Conservation (phyloP, 2,113 vertebrate species). For the Crotalus horridus region DNA sequence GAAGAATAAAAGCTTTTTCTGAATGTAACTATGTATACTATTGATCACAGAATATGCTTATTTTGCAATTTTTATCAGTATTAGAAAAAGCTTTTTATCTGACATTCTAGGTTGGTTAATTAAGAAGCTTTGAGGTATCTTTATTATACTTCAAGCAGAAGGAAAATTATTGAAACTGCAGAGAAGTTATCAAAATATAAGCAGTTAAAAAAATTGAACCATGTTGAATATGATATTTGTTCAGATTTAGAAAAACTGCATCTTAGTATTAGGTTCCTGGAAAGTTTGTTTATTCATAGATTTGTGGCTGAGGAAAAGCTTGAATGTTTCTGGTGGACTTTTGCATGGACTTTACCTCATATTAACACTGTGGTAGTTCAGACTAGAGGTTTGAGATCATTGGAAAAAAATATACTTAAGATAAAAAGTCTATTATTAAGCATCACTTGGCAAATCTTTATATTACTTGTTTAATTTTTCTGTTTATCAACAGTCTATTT, state of each 20-base stretch:
- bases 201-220: neutral
- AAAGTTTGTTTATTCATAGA: neutral
- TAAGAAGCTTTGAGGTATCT: neutral
- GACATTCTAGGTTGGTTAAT: neutral
- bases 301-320: neutral
- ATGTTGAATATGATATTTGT: neutral
- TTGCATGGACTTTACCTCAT: neutral
- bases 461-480: neutral
- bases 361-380: neutral
- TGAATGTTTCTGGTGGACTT: neutral
- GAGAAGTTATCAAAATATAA: neutral
- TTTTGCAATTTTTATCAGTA: neutral
- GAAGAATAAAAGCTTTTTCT: neutral
- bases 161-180: neutral
- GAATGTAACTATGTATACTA: neutral
- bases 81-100: constrained; percentile 18
- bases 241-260: neutral
- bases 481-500: neutral
- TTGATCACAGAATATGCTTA: neutral
- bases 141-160: neutral
- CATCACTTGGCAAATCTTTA: neutral
- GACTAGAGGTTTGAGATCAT: neutral
- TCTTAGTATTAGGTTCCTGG: neutral
- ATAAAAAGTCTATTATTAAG: neutral
- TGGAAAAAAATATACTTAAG: neutral